Percentiles rank a stretch among this genome's conserved stretches.
Evolutionary conservation across 2,797 vertebrate genomes (phyloP).

Genomic region (Siniperca undulata): DNA sequence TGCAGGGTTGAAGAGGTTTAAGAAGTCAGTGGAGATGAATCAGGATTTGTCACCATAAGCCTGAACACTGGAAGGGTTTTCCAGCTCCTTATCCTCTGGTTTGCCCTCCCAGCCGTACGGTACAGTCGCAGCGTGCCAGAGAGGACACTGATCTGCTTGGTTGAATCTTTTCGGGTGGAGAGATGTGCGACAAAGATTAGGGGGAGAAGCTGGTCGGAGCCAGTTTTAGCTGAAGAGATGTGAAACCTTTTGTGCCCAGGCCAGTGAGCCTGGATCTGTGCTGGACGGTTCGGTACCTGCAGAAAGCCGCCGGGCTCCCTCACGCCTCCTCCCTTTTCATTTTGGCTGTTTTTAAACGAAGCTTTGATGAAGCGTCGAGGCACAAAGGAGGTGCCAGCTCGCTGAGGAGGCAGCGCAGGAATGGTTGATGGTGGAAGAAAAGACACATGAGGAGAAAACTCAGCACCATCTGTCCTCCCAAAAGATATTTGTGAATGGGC

Average conservation of each 20-base stretch:
- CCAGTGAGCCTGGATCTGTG: slow-evolving; percentile 65
- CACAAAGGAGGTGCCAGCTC: slow-evolving; percentile 60
- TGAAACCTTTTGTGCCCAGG: slow-evolving; percentile 71
- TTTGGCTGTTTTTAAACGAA: slow-evolving; percentile 46
- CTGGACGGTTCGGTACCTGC: slow-evolving; percentile 69
- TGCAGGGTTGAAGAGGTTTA: slow-evolving; percentile 19
- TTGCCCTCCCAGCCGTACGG: slow-evolving; percentile 9
- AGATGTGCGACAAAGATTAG: slow-evolving; percentile 67
- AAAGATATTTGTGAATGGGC: slow-evolving; percentile 68
- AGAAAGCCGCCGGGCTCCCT: slow-evolving; percentile 58
- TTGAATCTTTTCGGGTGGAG: slow-evolving; percentile 66
- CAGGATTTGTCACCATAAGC: slow-evolving; percentile 38
- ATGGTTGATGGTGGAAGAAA: slow-evolving; percentile 63
- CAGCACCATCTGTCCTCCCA: slow-evolving; percentile 76
- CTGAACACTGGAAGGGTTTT: slow-evolving; percentile 26
- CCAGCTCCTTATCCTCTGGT: slow-evolving; percentile 29
- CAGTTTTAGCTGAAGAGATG: slow-evolving; percentile 63
- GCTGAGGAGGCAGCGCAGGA: slow-evolving; percentile 51
- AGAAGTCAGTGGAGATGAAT: slow-evolving; percentile 42
- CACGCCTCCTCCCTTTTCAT: slow-evolving; percentile 55
- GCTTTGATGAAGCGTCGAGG: slow-evolving; percentile 65
- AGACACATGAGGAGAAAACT: slow-evolving; percentile 65
- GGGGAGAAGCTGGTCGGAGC: slow-evolving; percentile 56
- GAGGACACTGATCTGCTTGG: slow-evolving; percentile 65
- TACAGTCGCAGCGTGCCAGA: slow-evolving; percentile 28